Evolutionary conservation across 2,888 invertebrate genomes (phyloP).

Genomic region (Leptinotarsa juncta): DNA sequence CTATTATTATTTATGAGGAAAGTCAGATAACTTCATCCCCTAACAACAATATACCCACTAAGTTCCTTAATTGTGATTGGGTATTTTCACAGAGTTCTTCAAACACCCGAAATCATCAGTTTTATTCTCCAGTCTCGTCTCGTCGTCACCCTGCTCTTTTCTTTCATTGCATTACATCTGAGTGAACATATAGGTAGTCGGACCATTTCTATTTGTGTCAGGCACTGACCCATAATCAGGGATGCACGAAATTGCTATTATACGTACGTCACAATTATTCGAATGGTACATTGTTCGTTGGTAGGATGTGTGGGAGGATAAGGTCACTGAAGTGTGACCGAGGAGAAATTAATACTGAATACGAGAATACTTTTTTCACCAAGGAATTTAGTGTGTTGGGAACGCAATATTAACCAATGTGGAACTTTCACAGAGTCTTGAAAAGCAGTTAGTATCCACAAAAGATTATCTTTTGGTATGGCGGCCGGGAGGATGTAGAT

Average conservation of each 20-base stretch:
- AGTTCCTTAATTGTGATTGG: no score
- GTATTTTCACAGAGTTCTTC: no score
- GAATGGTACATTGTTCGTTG: slow-evolving; percentile 1
- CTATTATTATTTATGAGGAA: no score
- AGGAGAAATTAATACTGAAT: neutral
- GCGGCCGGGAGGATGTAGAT: no score
- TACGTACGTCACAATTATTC: neutral
- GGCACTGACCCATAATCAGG: slow-evolving; percentile 31
- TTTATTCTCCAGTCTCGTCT: neutral
- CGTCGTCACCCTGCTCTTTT: neutral
- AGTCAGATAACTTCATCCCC: no score
- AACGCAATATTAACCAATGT: no score
- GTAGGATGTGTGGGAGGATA: neutral
- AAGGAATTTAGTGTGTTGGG: no score
- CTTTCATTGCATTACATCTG: neutral
- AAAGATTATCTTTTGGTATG: no score
- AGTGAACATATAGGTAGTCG: slow-evolving; percentile 12
- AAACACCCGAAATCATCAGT: neutral
- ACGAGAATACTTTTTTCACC: neutral
- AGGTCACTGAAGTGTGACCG: neutral
- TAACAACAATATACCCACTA: no score
- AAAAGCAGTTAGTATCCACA: no score
- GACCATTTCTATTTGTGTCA: slow-evolving; percentile 26
- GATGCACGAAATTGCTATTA: slow-evolving; percentile 25
- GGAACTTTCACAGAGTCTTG: no score